Evolutionary conservation across 2,797 vertebrate genomes (phyloP), one percentile per base, ranked within the genome.

Genomic region (Hapalemur alaotrensis): DNA sequence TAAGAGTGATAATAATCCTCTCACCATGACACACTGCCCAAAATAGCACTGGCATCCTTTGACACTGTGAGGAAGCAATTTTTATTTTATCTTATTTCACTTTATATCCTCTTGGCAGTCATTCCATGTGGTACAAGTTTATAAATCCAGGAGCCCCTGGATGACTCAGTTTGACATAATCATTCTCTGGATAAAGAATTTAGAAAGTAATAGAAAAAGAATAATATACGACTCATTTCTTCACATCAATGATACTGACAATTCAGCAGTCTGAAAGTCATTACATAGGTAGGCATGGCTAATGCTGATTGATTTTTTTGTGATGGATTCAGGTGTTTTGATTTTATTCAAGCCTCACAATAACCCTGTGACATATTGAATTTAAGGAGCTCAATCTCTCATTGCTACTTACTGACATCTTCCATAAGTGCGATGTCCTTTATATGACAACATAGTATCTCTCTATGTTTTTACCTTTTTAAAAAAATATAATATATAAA

Each of bases 11-110:
- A 57, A 88, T 95, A 94, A 95, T 95, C 79, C 70, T 87, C 85
- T 95, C 75, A 80, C 69, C 25, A 76, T 65, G 96, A 79, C 52
- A 91, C 50, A 57, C n/a, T 93, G 79, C 92, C 83, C 87, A 89
- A 89, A 97, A 98, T 78, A 97, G 82, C 70, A 38, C 2, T 67
- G 63, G 32, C 50, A 93, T 93, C 48, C 50, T 93, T 85, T 82
- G 85, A 78, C 61, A 78, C 70, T 2, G 0, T 28, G 59, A 94
- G 50, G 67, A 89, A 89, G 75, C 41, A 41, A 65, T 87, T 91
- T 96, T 95, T 89, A 90, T 91, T 78, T 95, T 76, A 82, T 95
- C 61, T 95, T 94, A 46, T n/a, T 97, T 95, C 63, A 91, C 38
- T 93, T 87, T 75, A 67, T 65, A 83, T 59, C 15, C 23, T 59